Evolutionary conservation across 2,888 invertebrate genomes (phyloP).

Genomic region (Agriopis leucophaearia): DNA sequence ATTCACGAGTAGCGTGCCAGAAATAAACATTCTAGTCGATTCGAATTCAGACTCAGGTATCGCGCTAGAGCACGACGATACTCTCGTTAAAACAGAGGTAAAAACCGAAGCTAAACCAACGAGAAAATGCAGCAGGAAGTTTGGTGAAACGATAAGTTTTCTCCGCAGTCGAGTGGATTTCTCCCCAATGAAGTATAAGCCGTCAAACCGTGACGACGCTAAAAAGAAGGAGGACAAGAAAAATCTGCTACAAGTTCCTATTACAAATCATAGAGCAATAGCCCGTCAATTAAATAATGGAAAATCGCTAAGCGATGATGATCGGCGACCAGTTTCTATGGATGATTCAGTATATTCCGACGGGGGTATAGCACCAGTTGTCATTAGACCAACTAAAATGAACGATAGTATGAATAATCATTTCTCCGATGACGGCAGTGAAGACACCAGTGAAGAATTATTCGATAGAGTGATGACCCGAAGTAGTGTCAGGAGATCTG

Average conservation of each 20-base stretch:
- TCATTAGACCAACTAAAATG: constrained; percentile 69
- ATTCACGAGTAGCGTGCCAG: constrained; percentile 61
- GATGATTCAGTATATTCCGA: constrained; percentile 72
- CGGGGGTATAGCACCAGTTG: constrained; percentile 64
- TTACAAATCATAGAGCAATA: constrained; percentile 59
- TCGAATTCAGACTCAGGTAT: constrained; percentile 83
- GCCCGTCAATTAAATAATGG: constrained; percentile 68
- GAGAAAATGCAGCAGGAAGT: constrained; percentile 77
- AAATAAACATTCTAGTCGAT: constrained; percentile 72
- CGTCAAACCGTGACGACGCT: constrained; percentile 65
- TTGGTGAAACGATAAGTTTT: constrained; percentile 81
- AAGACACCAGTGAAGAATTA: constrained; percentile 82
- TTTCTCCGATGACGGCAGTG: constrained; percentile 82
- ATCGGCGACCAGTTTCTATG: constrained; percentile 51
- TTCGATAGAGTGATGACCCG: constrained; percentile 82
- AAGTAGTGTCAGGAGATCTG: constrained; percentile 77
- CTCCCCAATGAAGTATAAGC: constrained; percentile 82
- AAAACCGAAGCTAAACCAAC: constrained; percentile 68
- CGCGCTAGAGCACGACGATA: constrained; percentile 77
- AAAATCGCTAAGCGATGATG: constrained; percentile 75
- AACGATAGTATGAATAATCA: constrained; percentile 83
- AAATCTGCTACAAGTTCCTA: constrained; percentile 69
- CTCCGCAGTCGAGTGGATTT: constrained; percentile 77
- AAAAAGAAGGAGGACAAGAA: constrained; percentile 79
- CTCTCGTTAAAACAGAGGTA: constrained; percentile 60